Conservation (phyloP, 92 coral and sea anemone genomes). For the Galaxea fascicularis region DNA sequence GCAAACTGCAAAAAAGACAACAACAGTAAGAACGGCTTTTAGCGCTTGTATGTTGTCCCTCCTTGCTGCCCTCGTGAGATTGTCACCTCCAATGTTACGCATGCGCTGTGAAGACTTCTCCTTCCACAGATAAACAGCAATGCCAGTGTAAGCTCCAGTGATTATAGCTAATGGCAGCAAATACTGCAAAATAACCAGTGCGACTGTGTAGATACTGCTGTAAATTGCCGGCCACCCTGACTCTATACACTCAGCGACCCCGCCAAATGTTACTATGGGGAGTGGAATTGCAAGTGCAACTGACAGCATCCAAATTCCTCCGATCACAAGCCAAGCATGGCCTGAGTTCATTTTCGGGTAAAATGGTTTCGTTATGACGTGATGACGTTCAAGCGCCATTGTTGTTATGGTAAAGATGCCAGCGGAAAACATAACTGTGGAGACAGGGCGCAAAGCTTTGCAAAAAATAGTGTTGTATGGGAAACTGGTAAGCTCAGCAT, state of each 20-base stretch:
- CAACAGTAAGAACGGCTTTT: constrained; percentile 70
- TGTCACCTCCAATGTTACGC: constrained; percentile 32
- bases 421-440: constrained; percentile 56
- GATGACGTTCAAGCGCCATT: constrained; percentile 65
- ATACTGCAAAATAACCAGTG: constrained; percentile 67
- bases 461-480: constrained; percentile 50
- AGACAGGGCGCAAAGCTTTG: constrained; percentile 57
- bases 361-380: constrained; percentile 58
- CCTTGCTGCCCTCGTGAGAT: constrained; percentile 27
- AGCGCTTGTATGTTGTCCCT: constrained; percentile 70
- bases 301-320: constrained; percentile 62
- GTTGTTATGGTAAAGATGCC: constrained; percentile 62
- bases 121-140: constrained; percentile 51
- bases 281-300: constrained; percentile 53
- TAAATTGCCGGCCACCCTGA: constrained; percentile 48
- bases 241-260: constrained; percentile 13
- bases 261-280: constrained; percentile 45
- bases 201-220: constrained; percentile 56
- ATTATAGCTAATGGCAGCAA: constrained; percentile 71
- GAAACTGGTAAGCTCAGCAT: constrained; percentile 27
- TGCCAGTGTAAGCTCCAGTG: constrained; percentile 64
- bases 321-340: constrained; percentile 55
- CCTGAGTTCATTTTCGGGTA: constrained; percentile 47
- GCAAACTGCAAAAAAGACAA: constrained; percentile 73
- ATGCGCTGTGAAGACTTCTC: constrained; percentile 36